Conservation (phyloP, 2,113 vertebrate genomes). For the Elephantulus edwardii region DNA sequence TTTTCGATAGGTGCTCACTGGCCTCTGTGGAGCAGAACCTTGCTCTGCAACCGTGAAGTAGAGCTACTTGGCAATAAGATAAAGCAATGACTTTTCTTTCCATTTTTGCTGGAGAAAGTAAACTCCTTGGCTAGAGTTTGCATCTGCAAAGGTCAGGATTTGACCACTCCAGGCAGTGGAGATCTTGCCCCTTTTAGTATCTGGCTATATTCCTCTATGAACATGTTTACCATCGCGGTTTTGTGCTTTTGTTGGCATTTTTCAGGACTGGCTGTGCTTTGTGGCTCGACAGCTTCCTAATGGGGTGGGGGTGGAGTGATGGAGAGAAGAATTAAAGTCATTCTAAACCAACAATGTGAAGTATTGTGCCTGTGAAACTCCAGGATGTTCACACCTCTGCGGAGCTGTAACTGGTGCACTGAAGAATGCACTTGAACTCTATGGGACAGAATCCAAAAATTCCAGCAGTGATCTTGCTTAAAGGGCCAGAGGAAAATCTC, state of each 20-base stretch:
- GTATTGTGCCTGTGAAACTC: constrained; percentile 58
- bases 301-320: not conserved
- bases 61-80: not conserved
- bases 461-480: constrained; percentile 45
- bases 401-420: constrained; percentile 53
- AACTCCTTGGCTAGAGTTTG: not conserved
- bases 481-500: constrained; percentile 64
- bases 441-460: constrained; percentile 52
- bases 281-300: constrained; percentile 46
- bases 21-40: not conserved
- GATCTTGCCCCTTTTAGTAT: not conserved
- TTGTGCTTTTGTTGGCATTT: constrained; percentile 15
- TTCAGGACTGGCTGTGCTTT: constrained; percentile 2
- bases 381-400: constrained; percentile 62
- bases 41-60: not conserved
- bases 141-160: not conserved
- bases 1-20: not conserved
- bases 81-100: not conserved
- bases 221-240: not conserved
- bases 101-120: not conserved
- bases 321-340: constrained; percentile 55
- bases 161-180: constrained; percentile 6
- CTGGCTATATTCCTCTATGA: constrained; percentile 22
- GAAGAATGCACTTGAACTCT: constrained; percentile 64
- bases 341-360: constrained; percentile 51